Evolutionary conservation across 2,113 vertebrate genomes (phyloP).

Genomic region (Zosterops hypoxanthus): DNA sequence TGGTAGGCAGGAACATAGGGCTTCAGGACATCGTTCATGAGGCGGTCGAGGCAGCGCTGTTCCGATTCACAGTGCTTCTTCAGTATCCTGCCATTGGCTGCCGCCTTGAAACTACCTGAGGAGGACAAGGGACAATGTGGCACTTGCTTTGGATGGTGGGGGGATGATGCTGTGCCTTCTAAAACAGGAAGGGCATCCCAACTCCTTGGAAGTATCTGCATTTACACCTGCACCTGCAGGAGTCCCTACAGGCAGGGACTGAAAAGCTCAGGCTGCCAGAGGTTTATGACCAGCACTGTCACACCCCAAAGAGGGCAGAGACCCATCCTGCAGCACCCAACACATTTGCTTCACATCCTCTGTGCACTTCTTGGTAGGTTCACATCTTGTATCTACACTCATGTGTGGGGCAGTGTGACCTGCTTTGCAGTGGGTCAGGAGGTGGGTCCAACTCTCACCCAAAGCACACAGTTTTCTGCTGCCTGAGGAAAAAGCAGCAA

Average conservation of each 20-base stretch:
- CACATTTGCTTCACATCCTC: neutral
- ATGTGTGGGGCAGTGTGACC: neutral
- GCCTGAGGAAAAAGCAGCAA: neutral
- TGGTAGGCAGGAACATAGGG: constrained; percentile 94
- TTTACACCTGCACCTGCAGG: neutral
- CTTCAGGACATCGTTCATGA: constrained; percentile 90
- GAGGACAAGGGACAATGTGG: neutral
- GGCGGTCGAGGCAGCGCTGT: constrained; percentile 91
- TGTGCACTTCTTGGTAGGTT: neutral
- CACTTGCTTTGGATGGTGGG: neutral
- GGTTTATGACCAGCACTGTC: neutral
- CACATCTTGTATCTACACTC: neutral
- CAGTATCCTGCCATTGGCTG: constrained; percentile 92
- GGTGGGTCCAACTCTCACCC: neutral
- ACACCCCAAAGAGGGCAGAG: neutral
- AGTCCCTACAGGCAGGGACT: neutral
- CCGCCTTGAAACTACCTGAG: constrained; percentile 95
- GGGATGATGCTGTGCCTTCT: neutral
- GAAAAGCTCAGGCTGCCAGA: neutral
- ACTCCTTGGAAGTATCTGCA: neutral
- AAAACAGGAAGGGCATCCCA: neutral
- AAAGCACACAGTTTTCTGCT: neutral
- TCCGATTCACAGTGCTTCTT: constrained; percentile 98
- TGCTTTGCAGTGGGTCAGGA: neutral
- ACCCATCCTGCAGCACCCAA: neutral